Conservation (phyloP, 2,113 vertebrate species). For the Manacus vitellinus region DNA sequence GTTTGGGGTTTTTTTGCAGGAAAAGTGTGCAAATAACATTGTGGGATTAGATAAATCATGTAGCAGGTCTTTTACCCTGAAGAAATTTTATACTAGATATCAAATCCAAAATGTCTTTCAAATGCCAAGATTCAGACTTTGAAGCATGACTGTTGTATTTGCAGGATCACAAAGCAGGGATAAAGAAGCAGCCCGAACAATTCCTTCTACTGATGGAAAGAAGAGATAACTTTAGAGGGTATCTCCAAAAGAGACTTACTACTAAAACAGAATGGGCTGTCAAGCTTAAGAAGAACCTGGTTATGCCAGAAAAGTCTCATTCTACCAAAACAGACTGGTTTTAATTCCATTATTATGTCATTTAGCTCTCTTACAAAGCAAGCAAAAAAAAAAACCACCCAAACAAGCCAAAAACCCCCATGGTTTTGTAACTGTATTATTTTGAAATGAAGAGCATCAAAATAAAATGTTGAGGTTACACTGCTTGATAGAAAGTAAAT, state of each 20-base stretch:
- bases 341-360: not conserved
- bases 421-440: fast-evolving
- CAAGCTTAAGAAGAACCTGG: not conserved
- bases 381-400: not conserved
- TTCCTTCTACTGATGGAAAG: not conserved
- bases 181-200: not conserved
- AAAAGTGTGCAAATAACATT: not conserved
- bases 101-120: not conserved
- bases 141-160: not conserved
- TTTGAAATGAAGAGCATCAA: not conserved
- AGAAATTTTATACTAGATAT: not conserved
- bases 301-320: not conserved
- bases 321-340: not conserved
- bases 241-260: not conserved
- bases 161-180: not conserved
- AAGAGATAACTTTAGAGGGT: not conserved
- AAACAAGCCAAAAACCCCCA: fast-evolving
- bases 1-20: not conserved
- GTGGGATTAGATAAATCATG: not conserved
- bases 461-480: not conserved
- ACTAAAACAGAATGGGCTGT: not conserved
- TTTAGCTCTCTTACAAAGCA: not conserved
- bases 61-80: not conserved
- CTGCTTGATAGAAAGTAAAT: not conserved
- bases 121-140: not conserved